phyloP scores from a whole-genome alignment of 2,113 vertebrate genomes.

The Dendrocopos noguchii region DNA sequence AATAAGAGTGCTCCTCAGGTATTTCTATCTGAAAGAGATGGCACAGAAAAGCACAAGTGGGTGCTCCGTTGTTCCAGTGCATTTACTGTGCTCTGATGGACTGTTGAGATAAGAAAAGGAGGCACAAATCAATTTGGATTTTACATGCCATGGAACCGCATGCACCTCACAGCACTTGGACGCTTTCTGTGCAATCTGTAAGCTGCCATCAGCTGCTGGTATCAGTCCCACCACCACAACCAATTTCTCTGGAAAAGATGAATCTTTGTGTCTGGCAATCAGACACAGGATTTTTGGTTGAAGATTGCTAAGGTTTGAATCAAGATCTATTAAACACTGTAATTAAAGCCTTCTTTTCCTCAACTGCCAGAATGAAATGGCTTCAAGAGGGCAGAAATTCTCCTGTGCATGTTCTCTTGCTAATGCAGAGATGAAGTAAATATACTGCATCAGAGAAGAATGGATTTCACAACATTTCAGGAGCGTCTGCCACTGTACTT shows the following conservation, averaged over 20 bases:
- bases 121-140: slow-evolving; percentile 50
- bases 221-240: not conserved
- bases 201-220: not conserved
- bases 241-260: not conserved
- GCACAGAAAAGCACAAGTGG: slow-evolving; percentile 14
- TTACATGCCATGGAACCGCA: slow-evolving; percentile 55
- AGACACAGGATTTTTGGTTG: not conserved
- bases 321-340: not conserved
- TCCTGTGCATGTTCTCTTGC: not conserved
- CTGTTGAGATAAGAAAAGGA: slow-evolving; percentile 26
- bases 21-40: slow-evolving; percentile 30
- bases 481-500: not conserved
- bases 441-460: not conserved
- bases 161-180: not conserved
- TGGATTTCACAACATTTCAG: not conserved
- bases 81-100: slow-evolving; percentile 28
- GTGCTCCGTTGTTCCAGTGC: slow-evolving; percentile 47
- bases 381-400: not conserved
- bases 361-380: not conserved
- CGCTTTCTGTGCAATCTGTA: not conserved
- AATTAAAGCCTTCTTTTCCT: not conserved
- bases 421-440: not conserved
- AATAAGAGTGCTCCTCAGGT: slow-evolving; percentile 13
- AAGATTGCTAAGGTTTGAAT: not conserved
- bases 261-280: not conserved